phyloP scores from a whole-genome alignment of 2,797 vertebrate species.

The Acanthurus leucopareius region DNA sequence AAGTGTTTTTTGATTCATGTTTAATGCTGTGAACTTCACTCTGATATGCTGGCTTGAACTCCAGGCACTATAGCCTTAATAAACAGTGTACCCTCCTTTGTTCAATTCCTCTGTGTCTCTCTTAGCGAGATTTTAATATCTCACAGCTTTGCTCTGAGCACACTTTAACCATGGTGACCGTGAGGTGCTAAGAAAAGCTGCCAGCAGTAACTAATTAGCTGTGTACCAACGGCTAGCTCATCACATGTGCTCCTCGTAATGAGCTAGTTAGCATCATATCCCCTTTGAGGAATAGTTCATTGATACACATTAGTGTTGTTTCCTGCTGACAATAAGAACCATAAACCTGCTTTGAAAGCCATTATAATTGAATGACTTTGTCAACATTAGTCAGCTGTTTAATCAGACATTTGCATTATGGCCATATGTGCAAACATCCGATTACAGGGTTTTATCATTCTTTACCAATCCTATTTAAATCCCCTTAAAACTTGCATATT shows the following conservation, averaged over 20 bases:
- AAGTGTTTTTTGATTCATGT: neutral
- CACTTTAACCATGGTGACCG: slow-evolving; percentile 4
- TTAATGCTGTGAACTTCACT: neutral
- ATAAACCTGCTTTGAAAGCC: slow-evolving; percentile 8
- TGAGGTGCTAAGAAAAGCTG: slow-evolving; percentile 29
- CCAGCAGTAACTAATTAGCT: slow-evolving; percentile 50
- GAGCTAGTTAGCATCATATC: slow-evolving; percentile 36
- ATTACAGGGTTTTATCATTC: neutral
- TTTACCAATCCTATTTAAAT: neutral
- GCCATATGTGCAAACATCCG: neutral
- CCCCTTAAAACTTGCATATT: neutral
- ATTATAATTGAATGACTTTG: neutral
- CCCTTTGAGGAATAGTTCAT: slow-evolving; percentile 36
- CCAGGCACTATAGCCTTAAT: neutral
- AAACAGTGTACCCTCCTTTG: neutral
- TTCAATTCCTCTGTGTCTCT: slow-evolving; percentile 17
- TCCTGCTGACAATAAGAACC: neutral
- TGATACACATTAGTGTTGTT: slow-evolving; percentile 26
- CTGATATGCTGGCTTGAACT: neutral
- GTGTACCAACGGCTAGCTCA: slow-evolving; percentile 44
- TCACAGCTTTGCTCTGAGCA: slow-evolving; percentile 15
- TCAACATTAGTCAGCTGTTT: slow-evolving; percentile 10
- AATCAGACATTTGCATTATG: neutral
- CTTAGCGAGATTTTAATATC: slow-evolving; percentile 21
- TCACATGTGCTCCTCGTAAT: slow-evolving; percentile 41